phyloP scores from a whole-genome alignment of 2,797 vertebrate species.

The Philypnodon macrostomus region DNA sequence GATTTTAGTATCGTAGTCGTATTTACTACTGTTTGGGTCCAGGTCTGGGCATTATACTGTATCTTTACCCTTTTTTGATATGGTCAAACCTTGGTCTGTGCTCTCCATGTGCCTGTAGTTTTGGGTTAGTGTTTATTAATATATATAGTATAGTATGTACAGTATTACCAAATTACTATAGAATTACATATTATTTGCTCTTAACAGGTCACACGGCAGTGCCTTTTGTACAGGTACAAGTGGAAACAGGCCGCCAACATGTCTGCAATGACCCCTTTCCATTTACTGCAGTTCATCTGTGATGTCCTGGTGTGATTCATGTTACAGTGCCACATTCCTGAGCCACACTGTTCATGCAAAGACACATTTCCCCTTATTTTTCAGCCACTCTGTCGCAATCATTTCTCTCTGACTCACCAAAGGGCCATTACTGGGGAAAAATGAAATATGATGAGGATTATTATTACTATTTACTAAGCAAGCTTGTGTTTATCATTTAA shows the following conservation, averaged over 20 bases:
- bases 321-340: conserved; percentile 43
- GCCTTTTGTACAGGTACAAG: conserved; percentile 39
- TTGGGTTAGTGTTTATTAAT: too few species aligned
- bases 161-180: too few species aligned
- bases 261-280: conserved; percentile 48
- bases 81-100: too few species aligned
- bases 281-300: conserved; percentile 47
- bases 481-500: conserved; percentile 22
- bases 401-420: conserved; percentile 30
- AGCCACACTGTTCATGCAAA: conserved; percentile 42
- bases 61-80: too few species aligned
- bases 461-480: conserved; percentile 37
- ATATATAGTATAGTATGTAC: too few species aligned
- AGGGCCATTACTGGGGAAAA: conserved; percentile 37
- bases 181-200: too few species aligned
- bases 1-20: too few species aligned
- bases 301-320: conserved; percentile 53
- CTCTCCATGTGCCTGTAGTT: too few species aligned
- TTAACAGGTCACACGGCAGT: conserved; percentile 15
- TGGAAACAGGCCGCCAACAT: conserved; percentile 48
- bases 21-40: too few species aligned
- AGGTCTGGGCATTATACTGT: too few species aligned
- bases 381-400: not conserved
- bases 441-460: conserved; percentile 35
- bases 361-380: conserved; percentile 39